Percentiles rank a stretch among this genome's conserved stretches.
These are phyloP conservation scores for Dryomyza anilis DNA, from an alignment of 2,888 invertebrate genomes.

Conservation along the genomic window DNA sequence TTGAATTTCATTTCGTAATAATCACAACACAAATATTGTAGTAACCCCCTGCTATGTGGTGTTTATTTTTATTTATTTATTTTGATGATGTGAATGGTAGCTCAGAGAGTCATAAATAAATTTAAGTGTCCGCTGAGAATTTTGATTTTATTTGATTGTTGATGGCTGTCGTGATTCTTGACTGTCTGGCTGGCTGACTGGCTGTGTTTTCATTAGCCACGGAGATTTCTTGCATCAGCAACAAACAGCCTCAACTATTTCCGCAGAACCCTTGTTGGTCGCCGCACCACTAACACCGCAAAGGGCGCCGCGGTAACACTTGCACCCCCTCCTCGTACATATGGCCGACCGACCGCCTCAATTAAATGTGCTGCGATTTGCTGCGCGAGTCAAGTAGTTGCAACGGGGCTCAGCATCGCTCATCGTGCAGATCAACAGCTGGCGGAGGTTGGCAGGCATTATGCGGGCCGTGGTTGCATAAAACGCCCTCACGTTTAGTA, in stretches of 20 bases:
- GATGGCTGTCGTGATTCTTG: slow-evolving; percentile 28
- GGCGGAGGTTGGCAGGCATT: neutral
- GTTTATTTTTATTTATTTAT: neutral
- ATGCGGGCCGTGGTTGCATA: neutral
- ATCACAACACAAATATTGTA: no score
- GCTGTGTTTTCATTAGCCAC: no score
- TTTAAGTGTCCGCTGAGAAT: slow-evolving; percentile 33
- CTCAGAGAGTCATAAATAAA: slow-evolving; percentile 28
- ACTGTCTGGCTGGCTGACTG: neutral
- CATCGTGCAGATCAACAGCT: neutral
- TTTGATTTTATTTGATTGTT: slow-evolving; percentile 34
- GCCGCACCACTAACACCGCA: neutral
- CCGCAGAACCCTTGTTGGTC: neutral
- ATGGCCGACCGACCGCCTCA: no score
- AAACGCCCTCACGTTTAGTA: neutral
- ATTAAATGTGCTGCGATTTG: neutral
- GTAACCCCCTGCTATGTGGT: neutral
- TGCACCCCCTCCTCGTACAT: neutral
- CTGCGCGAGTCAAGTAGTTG: neutral
- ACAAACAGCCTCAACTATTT: neutral
- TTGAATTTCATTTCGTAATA: no score
- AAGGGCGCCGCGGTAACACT: neutral
- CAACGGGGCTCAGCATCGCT: no score
- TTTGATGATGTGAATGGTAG: neutral
- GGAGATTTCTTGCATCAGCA: no score